phyloP scores from a whole-genome alignment of 2,797 vertebrate genomes.

The Cyclura pinguis region DNA sequence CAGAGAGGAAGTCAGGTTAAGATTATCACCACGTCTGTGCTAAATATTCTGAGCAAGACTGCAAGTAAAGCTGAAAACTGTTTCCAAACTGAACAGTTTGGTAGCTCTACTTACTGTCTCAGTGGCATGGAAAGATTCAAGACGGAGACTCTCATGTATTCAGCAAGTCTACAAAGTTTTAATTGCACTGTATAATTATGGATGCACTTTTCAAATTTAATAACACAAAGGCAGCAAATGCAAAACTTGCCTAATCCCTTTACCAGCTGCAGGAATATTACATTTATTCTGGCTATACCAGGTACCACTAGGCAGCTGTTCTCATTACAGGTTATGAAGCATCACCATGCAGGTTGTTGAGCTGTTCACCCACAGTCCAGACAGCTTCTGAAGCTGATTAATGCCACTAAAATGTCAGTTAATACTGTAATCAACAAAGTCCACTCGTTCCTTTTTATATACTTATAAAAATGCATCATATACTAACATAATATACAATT shows the following conservation, averaged over 20 bases:
- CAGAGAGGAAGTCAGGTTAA: background rate
- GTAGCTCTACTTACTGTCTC: background rate
- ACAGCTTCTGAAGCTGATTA: background rate
- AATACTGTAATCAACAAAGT: background rate
- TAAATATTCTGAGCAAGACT: background rate
- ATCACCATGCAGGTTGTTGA: no score
- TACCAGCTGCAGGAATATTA: background rate
- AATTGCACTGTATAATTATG: background rate
- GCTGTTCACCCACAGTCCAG: background rate
- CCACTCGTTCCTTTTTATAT: background rate
- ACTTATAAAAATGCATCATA: background rate
- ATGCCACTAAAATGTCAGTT: background rate
- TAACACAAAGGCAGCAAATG: background rate
- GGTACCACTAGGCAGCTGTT: background rate
- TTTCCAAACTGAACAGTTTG: background rate
- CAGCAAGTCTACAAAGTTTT: background rate
- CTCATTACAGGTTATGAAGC: background rate
- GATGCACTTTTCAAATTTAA: background rate
- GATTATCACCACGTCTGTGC: accelerated
- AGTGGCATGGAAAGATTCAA: background rate
- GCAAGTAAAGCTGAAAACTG: background rate
- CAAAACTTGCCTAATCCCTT: background rate
- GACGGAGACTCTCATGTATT: background rate
- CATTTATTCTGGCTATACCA: background rate
- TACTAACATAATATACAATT: background rate